A percentile compares a stretch with the other conserved stretches of the same genome.
phyloP scores from a whole-genome alignment of 2,888 invertebrate species.

The Venusia cambrica region DNA sequence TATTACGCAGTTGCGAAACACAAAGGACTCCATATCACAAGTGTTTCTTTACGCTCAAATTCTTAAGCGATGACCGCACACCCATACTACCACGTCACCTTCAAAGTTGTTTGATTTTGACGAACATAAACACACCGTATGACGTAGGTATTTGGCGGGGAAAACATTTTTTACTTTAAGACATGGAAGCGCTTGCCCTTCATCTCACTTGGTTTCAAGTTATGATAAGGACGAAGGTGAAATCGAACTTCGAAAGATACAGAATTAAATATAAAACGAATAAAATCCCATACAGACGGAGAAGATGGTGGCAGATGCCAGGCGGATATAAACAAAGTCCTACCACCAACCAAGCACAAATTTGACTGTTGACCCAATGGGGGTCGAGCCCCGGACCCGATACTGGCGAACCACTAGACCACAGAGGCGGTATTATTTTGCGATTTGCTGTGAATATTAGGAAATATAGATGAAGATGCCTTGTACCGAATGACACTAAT shows the following conservation, averaged over 20 bases:
- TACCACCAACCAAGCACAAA: too few species aligned
- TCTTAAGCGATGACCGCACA: constrained; percentile 69
- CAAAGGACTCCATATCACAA: constrained; percentile 34
- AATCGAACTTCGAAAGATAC: too few species aligned
- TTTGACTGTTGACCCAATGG: too few species aligned
- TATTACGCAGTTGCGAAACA: constrained; percentile 48
- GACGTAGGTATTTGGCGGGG: constrained; percentile 23
- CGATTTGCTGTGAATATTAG: constrained; percentile 30
- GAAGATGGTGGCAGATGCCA: too few species aligned
- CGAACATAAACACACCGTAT: constrained; percentile 28
- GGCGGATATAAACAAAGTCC: too few species aligned
- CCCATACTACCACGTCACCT: constrained; percentile 56
- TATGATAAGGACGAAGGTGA: too few species aligned
- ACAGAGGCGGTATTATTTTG: constrained; percentile 39
- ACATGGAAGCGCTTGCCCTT: too few species aligned
- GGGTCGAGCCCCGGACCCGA: too few species aligned
- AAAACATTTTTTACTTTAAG: constrained; percentile 33
- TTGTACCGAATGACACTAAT: constrained; percentile 26
- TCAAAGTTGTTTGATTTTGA: constrained; percentile 42
- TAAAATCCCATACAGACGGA: too few species aligned
- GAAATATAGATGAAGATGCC: constrained; percentile 29
- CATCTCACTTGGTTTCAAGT: too few species aligned
- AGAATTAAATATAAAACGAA: too few species aligned
- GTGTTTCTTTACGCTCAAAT: constrained; percentile 46
- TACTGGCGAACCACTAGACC: too few species aligned